Base-by-base conservation (phyloP, 2,888 invertebrate species). In the Chrysina gloriosa region DNA sequence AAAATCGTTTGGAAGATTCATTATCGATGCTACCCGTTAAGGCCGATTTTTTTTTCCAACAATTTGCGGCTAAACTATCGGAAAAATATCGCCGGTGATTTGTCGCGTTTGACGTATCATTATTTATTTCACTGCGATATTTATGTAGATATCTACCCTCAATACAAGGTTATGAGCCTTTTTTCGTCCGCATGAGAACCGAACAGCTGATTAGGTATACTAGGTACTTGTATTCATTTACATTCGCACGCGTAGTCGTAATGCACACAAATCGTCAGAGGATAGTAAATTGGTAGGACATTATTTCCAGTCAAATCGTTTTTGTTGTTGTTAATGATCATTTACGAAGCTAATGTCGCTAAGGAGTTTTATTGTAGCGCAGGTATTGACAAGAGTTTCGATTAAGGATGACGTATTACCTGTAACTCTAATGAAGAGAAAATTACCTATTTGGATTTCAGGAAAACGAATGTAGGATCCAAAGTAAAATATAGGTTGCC, bases 121-220 rank as follows among this genome's bases (percentile, higher is more conserved):
- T 16, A 45, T 19, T 14, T 50, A 50, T 50, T 27, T 50, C 50
- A 29, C 50, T 27, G 27, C 16, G 50, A 50, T 14, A 50, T 27
- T 50, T 50, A 45, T 45, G 45, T 45, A 27, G 14, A 50, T 29
- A 50, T 50, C 16, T 50, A 50, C 14, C 9, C 16, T 14, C 11
- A 50, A 50, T 29, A 50, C 16, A 11, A 25, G 50, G 14, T 27
- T 50, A 50, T 50, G 14, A 27, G 16, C 27, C 29, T 29, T 27
- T 50, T 47, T 19, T 45, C 11, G 19, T 45, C 6, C 45, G 27
- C n/a, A 29, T 50, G 50, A 14, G 50, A 50, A 50, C 11, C 14
- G n/a, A 50, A 29, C 50, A 50, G 50, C 50, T 50, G 50, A 16
- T 16, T 29, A 29, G 16, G 5, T 29, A n/a, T n/a, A n/a, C n/a